A percentile compares a stretch with the other conserved stretches of the same genome.
Conservation (phyloP, 1,140 invertebrate genomes). For the Hyles vespertilio region DNA sequence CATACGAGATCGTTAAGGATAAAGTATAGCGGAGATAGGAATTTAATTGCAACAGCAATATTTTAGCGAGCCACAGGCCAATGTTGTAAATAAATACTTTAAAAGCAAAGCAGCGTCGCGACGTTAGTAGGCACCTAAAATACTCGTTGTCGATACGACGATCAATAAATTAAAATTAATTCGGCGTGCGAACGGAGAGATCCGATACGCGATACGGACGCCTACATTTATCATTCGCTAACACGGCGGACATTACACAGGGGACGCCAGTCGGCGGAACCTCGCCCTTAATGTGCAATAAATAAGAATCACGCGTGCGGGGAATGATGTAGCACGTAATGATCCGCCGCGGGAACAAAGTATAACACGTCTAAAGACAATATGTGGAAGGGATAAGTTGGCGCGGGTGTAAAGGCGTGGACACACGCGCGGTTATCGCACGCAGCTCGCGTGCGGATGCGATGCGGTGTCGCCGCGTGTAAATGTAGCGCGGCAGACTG, state of each 20-base stretch:
- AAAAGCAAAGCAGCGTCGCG: conserved; percentile 41
- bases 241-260: conserved; percentile 71
- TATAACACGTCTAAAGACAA: conserved; percentile 65
- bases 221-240: conserved; percentile 75
- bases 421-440: conserved; percentile 38
- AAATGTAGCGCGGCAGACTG: conserved; percentile 55
- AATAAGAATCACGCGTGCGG: conserved; percentile 37
- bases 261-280: conserved; percentile 36
- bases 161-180: conserved; percentile 76
- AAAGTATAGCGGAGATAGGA: conserved; percentile 11
- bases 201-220: conserved; percentile 72
- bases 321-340: conserved; percentile 54
- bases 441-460: conserved; percentile 48
- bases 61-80: conserved; percentile 19
- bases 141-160: conserved; percentile 62
- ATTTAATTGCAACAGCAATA: conserved; percentile 19
- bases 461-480: conserved; percentile 39
- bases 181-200: conserved; percentile 71
- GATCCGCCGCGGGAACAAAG: conserved; percentile 54
- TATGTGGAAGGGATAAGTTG: conserved; percentile 58
- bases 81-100: conserved; percentile 35
- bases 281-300: conserved; percentile 41
- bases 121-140: conserved; percentile 64
- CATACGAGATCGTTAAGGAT: conserved; percentile 1
- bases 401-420: conserved; percentile 42